phyloP scores from a whole-genome alignment of 2,113 vertebrate genomes.

The Limnothrissa miodon region DNA sequence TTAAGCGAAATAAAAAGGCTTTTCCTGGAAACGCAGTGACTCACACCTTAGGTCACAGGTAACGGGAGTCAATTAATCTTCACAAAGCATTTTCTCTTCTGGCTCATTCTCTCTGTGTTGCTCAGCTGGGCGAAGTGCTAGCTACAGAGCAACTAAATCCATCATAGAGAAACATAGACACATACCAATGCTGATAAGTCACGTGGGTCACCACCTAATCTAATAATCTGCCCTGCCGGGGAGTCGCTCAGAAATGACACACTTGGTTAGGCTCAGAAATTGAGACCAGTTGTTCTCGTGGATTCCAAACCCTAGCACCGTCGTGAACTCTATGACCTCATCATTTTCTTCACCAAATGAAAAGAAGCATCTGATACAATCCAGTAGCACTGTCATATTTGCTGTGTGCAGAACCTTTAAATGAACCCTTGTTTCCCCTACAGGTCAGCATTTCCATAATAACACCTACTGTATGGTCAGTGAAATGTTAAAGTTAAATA shows the following conservation, averaged over 20 bases:
- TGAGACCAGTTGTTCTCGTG: background rate
- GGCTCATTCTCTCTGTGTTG: background rate
- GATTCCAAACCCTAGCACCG: background rate
- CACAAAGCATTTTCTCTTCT: background rate
- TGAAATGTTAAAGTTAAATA: background rate
- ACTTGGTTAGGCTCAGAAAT: constrained; percentile 11
- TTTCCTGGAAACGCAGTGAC: background rate
- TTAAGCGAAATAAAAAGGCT: background rate
- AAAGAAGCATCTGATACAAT: constrained; percentile 1
- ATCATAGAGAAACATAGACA: background rate
- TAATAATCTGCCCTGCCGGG: background rate
- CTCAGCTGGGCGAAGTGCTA: constrained; percentile 11
- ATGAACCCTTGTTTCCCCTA: background rate
- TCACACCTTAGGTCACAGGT: background rate
- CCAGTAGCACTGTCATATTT: background rate
- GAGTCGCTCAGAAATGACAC: background rate
- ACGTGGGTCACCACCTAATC: background rate
- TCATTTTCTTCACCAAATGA: background rate
- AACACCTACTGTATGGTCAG: background rate
- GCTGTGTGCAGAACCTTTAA: background rate
- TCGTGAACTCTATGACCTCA: background rate
- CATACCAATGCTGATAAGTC: background rate
- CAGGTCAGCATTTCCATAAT: constrained; percentile 2
- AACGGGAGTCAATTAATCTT: background rate
- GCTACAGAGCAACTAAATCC: constrained; percentile 23